Evolutionary conservation across 2,888 invertebrate genomes (phyloP), one percentile per base, ranked within the genome.

Genomic region (Ectobius pallidus): DNA sequence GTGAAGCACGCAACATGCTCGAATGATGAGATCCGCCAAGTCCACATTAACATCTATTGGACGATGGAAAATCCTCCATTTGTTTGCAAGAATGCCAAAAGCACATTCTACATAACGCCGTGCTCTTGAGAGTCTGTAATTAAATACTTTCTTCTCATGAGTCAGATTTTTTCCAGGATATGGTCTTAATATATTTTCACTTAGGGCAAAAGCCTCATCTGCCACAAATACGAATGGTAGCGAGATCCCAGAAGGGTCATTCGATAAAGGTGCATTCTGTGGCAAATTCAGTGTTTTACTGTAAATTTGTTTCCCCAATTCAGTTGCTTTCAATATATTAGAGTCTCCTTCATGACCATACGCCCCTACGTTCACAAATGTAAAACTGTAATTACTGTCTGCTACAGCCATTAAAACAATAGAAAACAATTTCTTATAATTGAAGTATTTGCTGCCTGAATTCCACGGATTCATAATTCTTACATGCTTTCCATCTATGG

Each of bases 401-500:
- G 76, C 77, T 74, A 79, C 73, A 39, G 79, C 79, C 70, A 79
- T 73, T 68, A 80, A 75, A 39, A 78, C 79, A 68, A 75, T 79
- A 67, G 78, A 79, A 30, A 78, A 77, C 77, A 72, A 63, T n/a
- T 77, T 58, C 77, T 78, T 79, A 71, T 78, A 78, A 70, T 79
- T 78, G 74, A 76, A 78, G 73, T 76, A 78, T 74, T 76, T 72
- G 62, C 78, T 78, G 9, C 79, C 80, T 69, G 77, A 49, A 18
- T 44, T 44, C 0, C 32, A n/a, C 42, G 74, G 71, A n/a, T 2
- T 65, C 11, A 75, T 78, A 77, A 75, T 77, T 75, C 74, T 73
- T 14, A 79, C 75, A 72, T 79, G 78, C 73, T 78, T 78, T 20
- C 79, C 80, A 72, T 79, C 79, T 18, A 80, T 73, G 22, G 77